Evolutionary conservation across 2,888 invertebrate genomes (phyloP).

Genomic region (Spisula solida): DNA sequence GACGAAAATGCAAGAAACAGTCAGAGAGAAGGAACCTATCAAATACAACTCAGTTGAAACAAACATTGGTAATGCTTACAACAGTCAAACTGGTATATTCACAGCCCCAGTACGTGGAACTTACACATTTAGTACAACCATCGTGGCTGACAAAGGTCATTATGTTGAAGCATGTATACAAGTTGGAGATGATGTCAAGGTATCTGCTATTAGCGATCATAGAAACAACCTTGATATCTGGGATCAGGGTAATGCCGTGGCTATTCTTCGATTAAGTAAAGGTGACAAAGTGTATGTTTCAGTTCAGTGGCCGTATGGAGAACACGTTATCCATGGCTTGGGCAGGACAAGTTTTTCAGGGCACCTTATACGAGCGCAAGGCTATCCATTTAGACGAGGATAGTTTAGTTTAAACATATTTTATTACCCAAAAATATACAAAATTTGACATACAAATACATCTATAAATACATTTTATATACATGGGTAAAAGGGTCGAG

Average conservation of each 20-base stretch:
- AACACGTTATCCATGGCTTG: constrained; percentile 8
- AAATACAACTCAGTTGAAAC: constrained; percentile 24
- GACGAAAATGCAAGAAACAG: not conserved
- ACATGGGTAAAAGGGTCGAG: too few relatives aligned
- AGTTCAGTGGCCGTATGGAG: constrained; percentile 17
- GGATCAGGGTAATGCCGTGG: constrained; percentile 20
- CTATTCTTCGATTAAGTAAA: not conserved
- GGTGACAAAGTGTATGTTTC: constrained; percentile 27
- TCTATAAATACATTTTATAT: too few relatives aligned
- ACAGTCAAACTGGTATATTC: constrained; percentile 20
- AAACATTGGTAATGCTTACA: constrained; percentile 31
- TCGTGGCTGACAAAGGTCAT: constrained; percentile 19
- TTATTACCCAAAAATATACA: too few relatives aligned
- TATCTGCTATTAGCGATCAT: constrained; percentile 34
- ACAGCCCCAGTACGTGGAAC: not conserved
- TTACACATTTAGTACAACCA: constrained; percentile 27
- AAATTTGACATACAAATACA: too few relatives aligned
- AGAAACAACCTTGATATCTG: constrained; percentile 22
- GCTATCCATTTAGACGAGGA: not conserved
- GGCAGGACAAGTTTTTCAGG: constrained; percentile 35
- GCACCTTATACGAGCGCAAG: constrained; percentile 9
- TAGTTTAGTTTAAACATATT: too few relatives aligned
- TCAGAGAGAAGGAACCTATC: not conserved
- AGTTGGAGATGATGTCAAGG: not conserved
- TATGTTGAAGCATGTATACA: constrained; percentile 34